These are phyloP conservation scores for Fringilla coelebs DNA, from an alignment of 2,797 vertebrate species.

Conservation along the genomic window DNA sequence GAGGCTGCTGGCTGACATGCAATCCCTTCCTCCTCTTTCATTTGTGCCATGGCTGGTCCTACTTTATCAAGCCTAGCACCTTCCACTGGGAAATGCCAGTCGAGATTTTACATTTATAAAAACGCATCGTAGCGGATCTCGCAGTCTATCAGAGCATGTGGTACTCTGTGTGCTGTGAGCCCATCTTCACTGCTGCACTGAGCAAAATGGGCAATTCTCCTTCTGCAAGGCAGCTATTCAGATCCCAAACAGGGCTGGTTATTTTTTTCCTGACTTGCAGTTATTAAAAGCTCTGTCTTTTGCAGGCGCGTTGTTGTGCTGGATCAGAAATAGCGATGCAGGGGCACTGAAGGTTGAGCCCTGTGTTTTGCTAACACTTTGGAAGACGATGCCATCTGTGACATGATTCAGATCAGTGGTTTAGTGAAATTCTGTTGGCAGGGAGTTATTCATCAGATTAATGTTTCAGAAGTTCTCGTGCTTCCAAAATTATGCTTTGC, in stretches of 20 bases:
- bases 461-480: neutral
- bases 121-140: neutral
- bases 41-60: neutral
- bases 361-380: conserved; percentile 11
- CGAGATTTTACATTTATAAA: neutral
- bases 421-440: conserved; percentile 48
- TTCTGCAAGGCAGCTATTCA: conserved; percentile 23
- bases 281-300: conserved; percentile 35
- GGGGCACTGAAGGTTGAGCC: conserved; percentile 16
- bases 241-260: neutral
- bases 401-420: conserved; percentile 51
- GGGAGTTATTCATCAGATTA: conserved; percentile 24
- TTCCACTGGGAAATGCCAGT: neutral
- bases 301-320: neutral
- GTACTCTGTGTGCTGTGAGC: neutral
- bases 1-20: neutral
- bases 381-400: conserved; percentile 46
- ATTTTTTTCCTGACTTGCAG: neutral
- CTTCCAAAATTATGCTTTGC: neutral
- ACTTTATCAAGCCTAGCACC: neutral
- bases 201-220: conserved; percentile 53
- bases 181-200: conserved; percentile 1
- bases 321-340: neutral
- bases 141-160: neutral
- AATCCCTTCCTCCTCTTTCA: neutral